Evolutionary conservation across 2,888 invertebrate genomes (phyloP).

Genomic region (Brachypterus glaber): DNA sequence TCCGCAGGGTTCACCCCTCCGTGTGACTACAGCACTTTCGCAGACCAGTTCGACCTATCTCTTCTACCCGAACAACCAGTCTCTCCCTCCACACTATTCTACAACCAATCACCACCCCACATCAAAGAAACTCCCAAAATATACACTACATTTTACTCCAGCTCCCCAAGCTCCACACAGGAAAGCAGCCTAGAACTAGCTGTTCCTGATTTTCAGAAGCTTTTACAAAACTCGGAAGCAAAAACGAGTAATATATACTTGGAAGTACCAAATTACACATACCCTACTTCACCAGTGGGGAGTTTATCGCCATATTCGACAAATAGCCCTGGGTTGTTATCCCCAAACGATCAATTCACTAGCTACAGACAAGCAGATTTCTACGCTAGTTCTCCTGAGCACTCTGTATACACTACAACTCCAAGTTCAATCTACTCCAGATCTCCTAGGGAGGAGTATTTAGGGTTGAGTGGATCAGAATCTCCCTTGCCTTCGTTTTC

Average conservation of each 20-base stretch:
- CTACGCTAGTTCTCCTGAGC: conserved; percentile 43
- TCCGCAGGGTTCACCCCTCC: conserved; percentile 67
- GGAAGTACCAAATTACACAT: conserved; percentile 37
- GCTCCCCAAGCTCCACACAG: conserved; percentile 31
- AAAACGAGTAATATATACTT: conserved; percentile 34
- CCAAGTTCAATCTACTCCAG: conserved; percentile 45
- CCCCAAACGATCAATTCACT: conserved; percentile 43
- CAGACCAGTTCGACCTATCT: conserved; percentile 62
- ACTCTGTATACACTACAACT: conserved; percentile 44
- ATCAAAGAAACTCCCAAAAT: conserved; percentile 38
- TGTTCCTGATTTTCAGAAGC: conserved; percentile 37
- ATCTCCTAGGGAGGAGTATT: conserved; percentile 44
- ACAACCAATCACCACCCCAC: conserved; percentile 38
- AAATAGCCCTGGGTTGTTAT: conserved; percentile 36
- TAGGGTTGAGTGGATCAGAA: conserved; percentile 42
- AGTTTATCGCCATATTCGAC: conserved; percentile 39
- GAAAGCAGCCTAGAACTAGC: conserved; percentile 26
- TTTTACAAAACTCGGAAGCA: conserved; percentile 29
- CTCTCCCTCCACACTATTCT: conserved; percentile 42
- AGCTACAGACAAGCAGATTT: conserved; percentile 44
- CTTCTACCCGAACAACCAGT: conserved; percentile 55
- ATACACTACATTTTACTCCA: conserved; percentile 34
- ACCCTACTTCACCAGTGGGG: conserved; percentile 31
- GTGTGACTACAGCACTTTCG: conserved; percentile 52
- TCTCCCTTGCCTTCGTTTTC: conserved; percentile 42